Evolutionary conservation across 2,888 invertebrate species (phyloP).

Genomic region (Linyphia triangularis): DNA sequence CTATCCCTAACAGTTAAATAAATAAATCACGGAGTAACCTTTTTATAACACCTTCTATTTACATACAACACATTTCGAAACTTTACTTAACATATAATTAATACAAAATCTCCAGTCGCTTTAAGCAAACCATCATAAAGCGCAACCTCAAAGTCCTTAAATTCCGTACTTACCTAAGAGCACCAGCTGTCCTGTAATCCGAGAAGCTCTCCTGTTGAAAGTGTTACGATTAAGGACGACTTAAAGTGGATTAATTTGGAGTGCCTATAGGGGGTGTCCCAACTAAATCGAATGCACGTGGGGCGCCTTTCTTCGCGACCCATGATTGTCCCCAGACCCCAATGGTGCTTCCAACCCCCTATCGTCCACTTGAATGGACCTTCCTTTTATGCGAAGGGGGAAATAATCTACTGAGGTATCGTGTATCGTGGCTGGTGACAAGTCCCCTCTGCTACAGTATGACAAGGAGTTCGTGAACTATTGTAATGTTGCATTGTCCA

Average conservation of each 20-base stretch:
- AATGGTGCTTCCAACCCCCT: not conserved
- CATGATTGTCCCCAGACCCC: conserved; percentile 14
- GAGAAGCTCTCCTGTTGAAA: conserved; percentile 21
- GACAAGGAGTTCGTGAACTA: conserved; percentile 29
- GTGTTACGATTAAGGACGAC: conserved; percentile 60
- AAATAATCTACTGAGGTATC: conserved; percentile 48
- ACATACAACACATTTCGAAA: no score
- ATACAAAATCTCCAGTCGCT: no score
- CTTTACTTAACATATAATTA: no score
- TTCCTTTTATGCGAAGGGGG: conserved; percentile 26
- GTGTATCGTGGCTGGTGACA: conserved; percentile 60
- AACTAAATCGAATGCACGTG: conserved; percentile 29
- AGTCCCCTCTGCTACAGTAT: conserved; percentile 47
- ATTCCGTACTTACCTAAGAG: not conserved
- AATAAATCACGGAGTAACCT: no score
- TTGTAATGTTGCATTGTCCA: conserved; percentile 53
- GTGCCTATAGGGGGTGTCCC: conserved; percentile 37
- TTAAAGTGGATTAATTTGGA: conserved; percentile 74
- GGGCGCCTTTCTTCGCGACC: conserved; percentile 33
- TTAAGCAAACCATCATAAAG: no score
- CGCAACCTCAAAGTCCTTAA: not conserved
- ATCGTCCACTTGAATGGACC: conserved; percentile 25
- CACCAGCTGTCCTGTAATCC: not conserved
- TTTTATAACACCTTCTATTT: no score
- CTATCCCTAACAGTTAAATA: no score